phyloP scores from a whole-genome alignment of 37 sponge, comb jelly and placozoan species.

The Eunapius fragilis region DNA sequence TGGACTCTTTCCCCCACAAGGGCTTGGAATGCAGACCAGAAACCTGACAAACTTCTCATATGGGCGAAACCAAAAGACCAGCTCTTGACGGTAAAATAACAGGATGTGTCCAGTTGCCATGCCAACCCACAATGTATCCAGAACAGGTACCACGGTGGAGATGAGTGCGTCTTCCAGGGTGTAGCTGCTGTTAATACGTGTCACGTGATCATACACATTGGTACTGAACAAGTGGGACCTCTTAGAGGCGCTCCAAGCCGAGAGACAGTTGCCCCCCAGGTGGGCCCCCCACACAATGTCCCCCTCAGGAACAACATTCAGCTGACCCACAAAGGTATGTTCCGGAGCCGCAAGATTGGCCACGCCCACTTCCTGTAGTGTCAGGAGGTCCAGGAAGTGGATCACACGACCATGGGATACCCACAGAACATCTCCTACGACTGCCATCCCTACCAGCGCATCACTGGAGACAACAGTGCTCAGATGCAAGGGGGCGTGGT shows the following conservation, averaged over 20 bases:
- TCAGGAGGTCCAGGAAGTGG: neutral
- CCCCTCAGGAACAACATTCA: conserved; percentile 12
- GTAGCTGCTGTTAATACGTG: neutral
- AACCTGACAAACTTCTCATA: neutral
- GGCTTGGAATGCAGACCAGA: conserved; percentile 2
- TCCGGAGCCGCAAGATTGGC: neutral
- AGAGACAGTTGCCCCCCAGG: conserved; percentile 15
- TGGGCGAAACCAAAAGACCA: neutral
- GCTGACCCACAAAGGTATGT: conserved; percentile 30
- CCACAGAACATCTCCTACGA: conserved; percentile 39
- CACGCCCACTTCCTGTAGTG: neutral
- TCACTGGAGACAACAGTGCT: conserved; percentile 39
- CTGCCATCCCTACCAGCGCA: conserved; percentile 46
- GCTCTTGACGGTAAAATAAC: conserved; percentile 24
- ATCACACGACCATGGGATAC: conserved; percentile 4
- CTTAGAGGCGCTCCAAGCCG: conserved; percentile 38
- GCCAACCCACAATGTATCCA: conserved; percentile 83
- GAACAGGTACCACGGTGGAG: conserved; percentile 52
- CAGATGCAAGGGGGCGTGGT: neutral
- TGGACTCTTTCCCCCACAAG: conserved; percentile 3
- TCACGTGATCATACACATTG: neutral
- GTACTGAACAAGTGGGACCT: conserved; percentile 14
- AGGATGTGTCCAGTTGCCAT: conserved; percentile 74
- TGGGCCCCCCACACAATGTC: conserved; percentile 80
- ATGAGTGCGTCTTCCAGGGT: conserved; percentile 25